Percentiles rank a stretch among this genome's conserved stretches.
Conservation (phyloP, 1,140 invertebrate species). For the Diachasma alloeum region DNA sequence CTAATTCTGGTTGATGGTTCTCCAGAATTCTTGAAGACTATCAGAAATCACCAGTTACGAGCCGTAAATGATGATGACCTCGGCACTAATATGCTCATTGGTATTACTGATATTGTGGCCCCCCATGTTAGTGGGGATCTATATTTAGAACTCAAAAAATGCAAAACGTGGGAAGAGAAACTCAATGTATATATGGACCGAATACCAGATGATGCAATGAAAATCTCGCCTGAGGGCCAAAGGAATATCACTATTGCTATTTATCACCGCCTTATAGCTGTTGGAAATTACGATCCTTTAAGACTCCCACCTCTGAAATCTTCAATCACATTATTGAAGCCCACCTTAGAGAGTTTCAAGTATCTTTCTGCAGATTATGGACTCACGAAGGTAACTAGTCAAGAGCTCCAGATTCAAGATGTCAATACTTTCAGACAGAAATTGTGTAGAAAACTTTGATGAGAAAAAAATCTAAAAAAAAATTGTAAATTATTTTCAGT, state of each 20-base stretch:
- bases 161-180: slow-evolving; percentile 56
- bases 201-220: slow-evolving; percentile 29
- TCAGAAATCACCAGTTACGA: slow-evolving; percentile 40
- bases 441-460: no score
- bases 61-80: slow-evolving; percentile 38
- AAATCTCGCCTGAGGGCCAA: slow-evolving; percentile 55
- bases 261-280: slow-evolving; percentile 69
- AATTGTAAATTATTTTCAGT: slow-evolving; percentile 26
- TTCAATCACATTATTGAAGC: slow-evolving; percentile 71
- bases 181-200: slow-evolving; percentile 42
- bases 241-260: slow-evolving; percentile 58
- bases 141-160: slow-evolving; percentile 49
- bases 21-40: slow-evolving; percentile 52
- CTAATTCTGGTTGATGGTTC: slow-evolving; percentile 61
- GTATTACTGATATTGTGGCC: slow-evolving; percentile 41
- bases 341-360: slow-evolving; percentile 64
- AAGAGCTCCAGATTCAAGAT: no score
- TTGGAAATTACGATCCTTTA: slow-evolving; percentile 62
- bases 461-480: no score
- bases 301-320: slow-evolving; percentile 62
- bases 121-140: slow-evolving; percentile 40
- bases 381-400: slow-evolving; percentile 55
- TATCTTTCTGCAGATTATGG: slow-evolving; percentile 72
- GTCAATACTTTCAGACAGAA: no score
- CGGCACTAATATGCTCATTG: slow-evolving; percentile 46